Evolutionary conservation across 1,140 invertebrate species (phyloP).

Genomic region (Oncopodura yosiiana): DNA sequence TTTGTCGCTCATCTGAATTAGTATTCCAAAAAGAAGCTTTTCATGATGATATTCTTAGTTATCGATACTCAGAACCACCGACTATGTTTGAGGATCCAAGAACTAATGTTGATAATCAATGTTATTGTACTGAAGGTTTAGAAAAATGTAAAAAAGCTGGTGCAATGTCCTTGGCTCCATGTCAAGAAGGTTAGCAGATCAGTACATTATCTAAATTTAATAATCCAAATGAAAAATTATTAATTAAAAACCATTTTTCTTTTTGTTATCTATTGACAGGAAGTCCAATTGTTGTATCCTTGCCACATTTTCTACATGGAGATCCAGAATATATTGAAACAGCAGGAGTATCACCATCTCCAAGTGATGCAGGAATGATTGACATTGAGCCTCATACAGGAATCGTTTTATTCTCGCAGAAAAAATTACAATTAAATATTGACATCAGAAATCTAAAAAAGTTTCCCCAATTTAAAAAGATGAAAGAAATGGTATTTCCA

Average conservation of each 20-base stretch:
- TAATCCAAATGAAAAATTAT: constrained; percentile 3
- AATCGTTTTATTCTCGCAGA: too few species aligned
- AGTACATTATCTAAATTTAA: too few species aligned
- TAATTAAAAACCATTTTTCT: not conserved
- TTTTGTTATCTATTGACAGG: constrained; percentile 8
- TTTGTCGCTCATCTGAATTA: constrained; percentile 40
- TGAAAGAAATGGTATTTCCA: too few species aligned
- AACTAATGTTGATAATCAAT: constrained; percentile 17
- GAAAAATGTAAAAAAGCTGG: constrained; percentile 20
- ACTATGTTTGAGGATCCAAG: constrained; percentile 48
- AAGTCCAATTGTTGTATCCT: constrained; percentile 18
- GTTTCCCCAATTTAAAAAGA: too few species aligned
- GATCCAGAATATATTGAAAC: not conserved
- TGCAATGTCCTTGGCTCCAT: not conserved
- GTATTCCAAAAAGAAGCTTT: constrained; percentile 48
- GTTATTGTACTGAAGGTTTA: constrained; percentile 8
- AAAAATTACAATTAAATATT: too few species aligned
- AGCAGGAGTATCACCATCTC: too few species aligned
- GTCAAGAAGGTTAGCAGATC: constrained; percentile 18
- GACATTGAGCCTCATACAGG: too few species aligned
- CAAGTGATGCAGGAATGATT: too few species aligned
- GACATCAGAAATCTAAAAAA: too few species aligned
- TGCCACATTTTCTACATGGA: constrained; percentile 24
- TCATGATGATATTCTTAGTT: constrained; percentile 56
- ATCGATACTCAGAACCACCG: constrained; percentile 45